Base-by-base conservation (phyloP, 2,113 vertebrate species). In the Podocnemis expansa region DNA sequence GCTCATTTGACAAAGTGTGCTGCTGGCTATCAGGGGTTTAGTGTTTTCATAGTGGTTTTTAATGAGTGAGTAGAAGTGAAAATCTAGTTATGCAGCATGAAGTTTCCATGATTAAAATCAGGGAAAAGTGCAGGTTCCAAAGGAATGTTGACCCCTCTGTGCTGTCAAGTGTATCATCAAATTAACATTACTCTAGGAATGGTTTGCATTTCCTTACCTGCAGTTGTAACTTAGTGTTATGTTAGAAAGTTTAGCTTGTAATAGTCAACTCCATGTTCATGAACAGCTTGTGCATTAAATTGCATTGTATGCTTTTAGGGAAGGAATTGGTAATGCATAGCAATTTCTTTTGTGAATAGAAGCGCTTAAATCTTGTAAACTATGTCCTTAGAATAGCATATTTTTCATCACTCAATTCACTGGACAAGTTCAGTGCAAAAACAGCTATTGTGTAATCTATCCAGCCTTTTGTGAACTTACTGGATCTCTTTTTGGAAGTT, bases 401-500 rank as follows among this genome's bases (percentile, higher is more conserved):
- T 41, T 70, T 4, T 41, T 70, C 25, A 31, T 80, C 6, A 87
- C 63, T 87, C 73, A 63, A 1, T 21, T 85, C 91, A 60, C 25
- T 90, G 82, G 49, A 85, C 84, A 94, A 76, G 73, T 76, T 76
- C 38, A 89, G 25, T 0, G 0, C 58, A 86, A 73, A 89, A 91
- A 55, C 75, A 89, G 70, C 60, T 76, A 55, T 16, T 73, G n/a
- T n/a, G 41, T 41, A 63, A 55, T 54, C 75, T 67, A 47, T 4
- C 11, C 13, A 45, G 45, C 70, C 4, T 41, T 85, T 88, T 10
- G 17, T 88, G 17, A 81, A 63, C 43, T 38, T 78, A 85, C 25
- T 45, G 38, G 31, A 95, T 84, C n/a, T n/a, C n/a, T n/a, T 21
- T 88, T 92, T 82, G 21, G 22, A 41, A 89, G 91, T 11, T 51